phyloP scores from a whole-genome alignment of 1,140 invertebrate species.

The Orius laevigatus region DNA sequence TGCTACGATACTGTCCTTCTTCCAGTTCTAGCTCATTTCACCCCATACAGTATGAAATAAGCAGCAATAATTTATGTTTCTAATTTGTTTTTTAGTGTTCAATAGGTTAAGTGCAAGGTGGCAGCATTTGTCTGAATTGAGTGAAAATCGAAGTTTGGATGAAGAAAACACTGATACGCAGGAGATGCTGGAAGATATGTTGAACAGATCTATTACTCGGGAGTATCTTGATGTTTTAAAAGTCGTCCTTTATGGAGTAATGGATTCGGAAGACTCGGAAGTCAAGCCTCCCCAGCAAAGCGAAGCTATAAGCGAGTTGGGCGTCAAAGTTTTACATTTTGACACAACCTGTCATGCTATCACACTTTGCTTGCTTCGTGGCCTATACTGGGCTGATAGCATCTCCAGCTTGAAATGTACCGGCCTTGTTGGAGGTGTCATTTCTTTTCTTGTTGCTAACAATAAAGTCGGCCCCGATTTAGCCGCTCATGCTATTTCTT shows the following conservation, averaged over 20 bases:
- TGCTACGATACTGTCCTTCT: slow-evolving; percentile 57
- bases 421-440: slow-evolving; percentile 46
- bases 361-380: slow-evolving; percentile 43
- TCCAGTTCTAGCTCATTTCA: slow-evolving; percentile 56
- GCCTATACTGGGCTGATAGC: slow-evolving; percentile 75
- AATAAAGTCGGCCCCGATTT: slow-evolving; percentile 43
- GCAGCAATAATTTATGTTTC: not conserved
- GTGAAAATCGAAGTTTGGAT: slow-evolving; percentile 54
- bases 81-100: slow-evolving; percentile 15
- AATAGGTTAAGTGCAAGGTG: slow-evolving; percentile 49
- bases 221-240: slow-evolving; percentile 75
- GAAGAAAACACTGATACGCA: slow-evolving; percentile 65
- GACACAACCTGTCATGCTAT: slow-evolving; percentile 46
- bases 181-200: slow-evolving; percentile 75
- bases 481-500: slow-evolving; percentile 50
- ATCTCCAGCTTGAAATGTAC: slow-evolving; percentile 58
- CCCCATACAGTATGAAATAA: slow-evolving; percentile 49
- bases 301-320: slow-evolving; percentile 58
- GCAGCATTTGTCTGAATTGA: slow-evolving; percentile 55
- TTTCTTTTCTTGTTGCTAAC: slow-evolving; percentile 38
- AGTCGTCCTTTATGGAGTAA: slow-evolving; percentile 39
- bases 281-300: slow-evolving; percentile 32
- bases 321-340: slow-evolving; percentile 42
- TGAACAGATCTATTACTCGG: slow-evolving; percentile 67
- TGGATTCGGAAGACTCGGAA: slow-evolving; percentile 38